Evolutionary conservation across 2,113 vertebrate genomes (phyloP).

Genomic region (Perca flavescens): DNA sequence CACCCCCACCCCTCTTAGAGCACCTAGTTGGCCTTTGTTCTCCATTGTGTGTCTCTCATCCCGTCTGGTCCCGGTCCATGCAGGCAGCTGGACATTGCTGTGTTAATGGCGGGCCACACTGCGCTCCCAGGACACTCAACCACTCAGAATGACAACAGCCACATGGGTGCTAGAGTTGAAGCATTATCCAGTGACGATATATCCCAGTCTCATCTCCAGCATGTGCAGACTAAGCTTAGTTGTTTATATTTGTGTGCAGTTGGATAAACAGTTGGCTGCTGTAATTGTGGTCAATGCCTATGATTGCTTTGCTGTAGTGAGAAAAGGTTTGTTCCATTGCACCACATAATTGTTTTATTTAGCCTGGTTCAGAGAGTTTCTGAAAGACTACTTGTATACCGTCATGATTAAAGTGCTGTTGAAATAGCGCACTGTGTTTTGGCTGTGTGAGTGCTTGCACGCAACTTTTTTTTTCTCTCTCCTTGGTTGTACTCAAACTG

Average conservation of each 20-base stretch:
- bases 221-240: not conserved
- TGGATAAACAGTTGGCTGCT: not conserved
- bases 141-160: constrained; percentile 18
- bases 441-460: not conserved
- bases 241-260: constrained; percentile 5
- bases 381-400: not conserved
- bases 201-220: not conserved
- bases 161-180: not conserved
- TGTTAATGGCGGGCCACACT: constrained; percentile 49
- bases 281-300: constrained; percentile 9
- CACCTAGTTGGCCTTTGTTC: constrained; percentile 62
- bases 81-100: constrained; percentile 70
- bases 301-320: constrained; percentile 7
- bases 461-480: not conserved
- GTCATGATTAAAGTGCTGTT: not conserved
- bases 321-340: not conserved
- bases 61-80: constrained; percentile 64
- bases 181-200: constrained; percentile 7
- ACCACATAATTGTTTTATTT: constrained; percentile 14
- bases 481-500: not conserved
- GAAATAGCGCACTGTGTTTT: not conserved
- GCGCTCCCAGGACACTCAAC: constrained; percentile 29
- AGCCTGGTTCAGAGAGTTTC: not conserved
- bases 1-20: constrained; percentile 40
- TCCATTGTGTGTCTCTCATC: constrained; percentile 57